Evolutionary conservation across 2,888 invertebrate genomes (phyloP).

Genomic region (Yponomeuta cagnagella): DNA sequence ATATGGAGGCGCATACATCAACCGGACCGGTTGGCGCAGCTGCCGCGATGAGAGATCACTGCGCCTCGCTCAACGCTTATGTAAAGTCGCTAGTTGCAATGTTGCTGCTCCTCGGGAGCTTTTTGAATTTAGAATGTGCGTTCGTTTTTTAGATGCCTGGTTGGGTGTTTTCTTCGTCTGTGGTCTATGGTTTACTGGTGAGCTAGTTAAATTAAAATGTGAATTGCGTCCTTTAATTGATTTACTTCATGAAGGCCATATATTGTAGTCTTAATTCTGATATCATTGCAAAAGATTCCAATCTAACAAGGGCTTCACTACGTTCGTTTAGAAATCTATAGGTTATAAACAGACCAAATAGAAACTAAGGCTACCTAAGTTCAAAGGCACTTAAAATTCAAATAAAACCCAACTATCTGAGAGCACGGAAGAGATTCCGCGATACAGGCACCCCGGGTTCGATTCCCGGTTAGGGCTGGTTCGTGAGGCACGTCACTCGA

Average conservation of each 20-base stretch:
- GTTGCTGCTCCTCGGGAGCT: background rate
- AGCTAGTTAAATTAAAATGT: background rate
- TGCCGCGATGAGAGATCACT: constrained; percentile 46
- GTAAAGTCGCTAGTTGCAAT: constrained; percentile 17
- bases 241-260: too few species aligned
- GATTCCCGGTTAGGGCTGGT: constrained; percentile 9
- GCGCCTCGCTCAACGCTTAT: constrained; percentile 15
- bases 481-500: constrained; percentile 12
- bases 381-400: background rate
- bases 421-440: constrained; percentile 11
- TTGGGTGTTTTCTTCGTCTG: background rate
- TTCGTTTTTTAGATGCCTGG: background rate
- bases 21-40: constrained; percentile 20
- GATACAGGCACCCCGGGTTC: constrained; percentile 8
- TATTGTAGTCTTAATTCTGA: too few species aligned
- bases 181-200: background rate
- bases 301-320: too few species aligned
- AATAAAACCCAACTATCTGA: background rate
- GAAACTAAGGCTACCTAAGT: background rate
- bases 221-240: too few species aligned
- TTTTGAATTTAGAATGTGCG: constrained; percentile 10
- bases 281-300: too few species aligned
- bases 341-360: background rate
- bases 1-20: constrained; percentile 44
- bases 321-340: too few species aligned